Base-by-base conservation (phyloP, 2,797 vertebrate species). In the Dipus sagitta region DNA sequence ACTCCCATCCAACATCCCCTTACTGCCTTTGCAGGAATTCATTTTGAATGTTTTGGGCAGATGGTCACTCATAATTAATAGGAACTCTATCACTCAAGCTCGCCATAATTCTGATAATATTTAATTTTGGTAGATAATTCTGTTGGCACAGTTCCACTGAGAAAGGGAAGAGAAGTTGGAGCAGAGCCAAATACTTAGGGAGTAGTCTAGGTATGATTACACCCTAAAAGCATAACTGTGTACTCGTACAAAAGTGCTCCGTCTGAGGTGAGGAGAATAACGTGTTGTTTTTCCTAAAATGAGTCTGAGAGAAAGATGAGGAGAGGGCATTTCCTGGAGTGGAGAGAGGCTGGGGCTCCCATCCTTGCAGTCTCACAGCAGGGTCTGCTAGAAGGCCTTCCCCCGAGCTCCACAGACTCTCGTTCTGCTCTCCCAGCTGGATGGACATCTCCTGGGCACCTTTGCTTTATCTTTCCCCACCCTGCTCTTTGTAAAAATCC, bases 1-100 rank as follows among this genome's bases (percentile, higher is more conserved):
- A n/a, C 12, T 78, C 12, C 30, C 9, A 18, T 77, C 26, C 17
- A n/a, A 21, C 54, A n/a, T 21, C 18, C 23, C 11, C 4, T 52
- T 79, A 54, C 34, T 6, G 6, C 38, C 58, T 30, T 28, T 17
- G 26, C 60, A 42, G 23, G 58, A 78, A 64, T 83, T n/a, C 21
- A 15, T 88, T 81, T 62, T 92, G 47, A 47, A 88, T 52, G 42
- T 72, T 89, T 90, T 94, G 82, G 18, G 74, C 21, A 92, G 83
- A 88, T 60, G 60, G 6, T 62, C 47, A 77, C n/a, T 60, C 54
- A 77, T 30, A 82, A 88, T 60, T 93, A 92, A 71, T 65, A 79
- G 60, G 21, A 87, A 78, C 67, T 86, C 8, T 71, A 30, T 32
- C 90, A 80, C 65, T 38, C n/a, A 94, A 86, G 54, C 42, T 71